A percentile compares a stretch with the other conserved stretches of the same genome.
Evolutionary conservation across 2,888 invertebrate species (phyloP).

Genomic region (Platynereis dumerilii): DNA sequence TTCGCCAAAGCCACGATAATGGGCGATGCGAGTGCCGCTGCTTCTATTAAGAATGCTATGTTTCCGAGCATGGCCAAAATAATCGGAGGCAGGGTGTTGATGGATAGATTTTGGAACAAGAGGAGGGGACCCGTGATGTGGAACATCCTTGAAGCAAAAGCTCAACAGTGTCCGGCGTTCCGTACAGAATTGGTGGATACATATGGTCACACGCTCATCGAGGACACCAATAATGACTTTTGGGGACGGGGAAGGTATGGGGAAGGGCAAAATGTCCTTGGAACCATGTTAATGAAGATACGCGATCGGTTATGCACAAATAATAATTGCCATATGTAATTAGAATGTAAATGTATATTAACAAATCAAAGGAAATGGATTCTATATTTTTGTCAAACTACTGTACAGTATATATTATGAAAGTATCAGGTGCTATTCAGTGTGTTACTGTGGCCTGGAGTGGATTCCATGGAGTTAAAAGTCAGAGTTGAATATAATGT

Average conservation of each 20-base stretch:
- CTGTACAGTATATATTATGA: too few relatives aligned
- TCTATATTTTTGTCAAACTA: too few relatives aligned
- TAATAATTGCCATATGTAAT: too few relatives aligned
- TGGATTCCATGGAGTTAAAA: too few relatives aligned
- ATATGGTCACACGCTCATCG: background rate
- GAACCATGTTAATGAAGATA: background rate
- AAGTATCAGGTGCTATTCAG: too few relatives aligned
- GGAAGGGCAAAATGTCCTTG: background rate
- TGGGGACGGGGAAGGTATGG: background rate
- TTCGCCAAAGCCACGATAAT: background rate
- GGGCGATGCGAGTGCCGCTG: background rate
- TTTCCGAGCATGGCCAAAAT: background rate
- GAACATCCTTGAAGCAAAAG: background rate
- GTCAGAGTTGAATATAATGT: too few relatives aligned
- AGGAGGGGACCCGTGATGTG: background rate
- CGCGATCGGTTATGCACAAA: background rate
- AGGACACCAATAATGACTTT: slow-evolving; percentile 1
- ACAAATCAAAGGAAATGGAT: too few relatives aligned
- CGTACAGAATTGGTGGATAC: background rate
- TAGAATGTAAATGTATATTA: too few relatives aligned
- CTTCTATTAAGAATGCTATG: background rate
- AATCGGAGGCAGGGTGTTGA: background rate
- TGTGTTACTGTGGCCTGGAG: too few relatives aligned
- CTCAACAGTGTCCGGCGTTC: background rate
- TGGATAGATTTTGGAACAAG: background rate